These are phyloP conservation scores for Acrossocheilus wenchowensis DNA, from an alignment of 2,797 vertebrate species.

Conservation along the genomic window DNA sequence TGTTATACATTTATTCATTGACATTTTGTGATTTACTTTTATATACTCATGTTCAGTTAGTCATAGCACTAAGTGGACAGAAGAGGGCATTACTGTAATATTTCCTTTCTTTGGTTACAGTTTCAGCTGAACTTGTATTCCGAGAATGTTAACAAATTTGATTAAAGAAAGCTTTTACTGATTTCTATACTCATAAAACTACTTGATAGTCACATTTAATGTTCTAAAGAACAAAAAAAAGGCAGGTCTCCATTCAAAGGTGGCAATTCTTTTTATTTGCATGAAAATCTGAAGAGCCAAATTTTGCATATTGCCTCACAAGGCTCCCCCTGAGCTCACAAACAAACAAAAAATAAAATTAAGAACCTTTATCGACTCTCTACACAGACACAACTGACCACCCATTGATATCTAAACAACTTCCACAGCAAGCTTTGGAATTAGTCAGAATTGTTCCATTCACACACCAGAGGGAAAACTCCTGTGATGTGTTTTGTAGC, in stretches of 20 bases:
- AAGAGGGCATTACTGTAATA: conserved; percentile 25
- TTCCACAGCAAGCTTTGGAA: conserved; percentile 48
- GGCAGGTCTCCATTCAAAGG: neutral
- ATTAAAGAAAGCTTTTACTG: neutral
- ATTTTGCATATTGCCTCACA: conserved; percentile 40
- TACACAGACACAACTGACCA: neutral
- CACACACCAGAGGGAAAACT: neutral
- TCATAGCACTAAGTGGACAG: conserved; percentile 7
- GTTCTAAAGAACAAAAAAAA: neutral
- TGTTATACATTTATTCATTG: neutral
- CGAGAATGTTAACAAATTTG: neutral
- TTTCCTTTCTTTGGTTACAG: neutral
- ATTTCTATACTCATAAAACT: neutral
- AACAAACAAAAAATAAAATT: neutral
- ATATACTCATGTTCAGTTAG: neutral
- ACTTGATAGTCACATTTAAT: too few relatives aligned
- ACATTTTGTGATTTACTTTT: neutral
- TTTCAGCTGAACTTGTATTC: neutral
- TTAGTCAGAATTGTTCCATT: conserved; percentile 3
- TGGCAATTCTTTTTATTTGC: conserved; percentile 50
- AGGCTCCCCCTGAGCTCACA: conserved; percentile 10
- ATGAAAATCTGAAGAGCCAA: conserved; percentile 44
- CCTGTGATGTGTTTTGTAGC: neutral
- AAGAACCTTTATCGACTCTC: neutral
- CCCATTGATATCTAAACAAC: conserved; percentile 4